These are phyloP conservation scores for Rhynchophorus ferrugineus DNA, from an alignment of 1,140 invertebrate genomes.

Conservation along the genomic window DNA sequence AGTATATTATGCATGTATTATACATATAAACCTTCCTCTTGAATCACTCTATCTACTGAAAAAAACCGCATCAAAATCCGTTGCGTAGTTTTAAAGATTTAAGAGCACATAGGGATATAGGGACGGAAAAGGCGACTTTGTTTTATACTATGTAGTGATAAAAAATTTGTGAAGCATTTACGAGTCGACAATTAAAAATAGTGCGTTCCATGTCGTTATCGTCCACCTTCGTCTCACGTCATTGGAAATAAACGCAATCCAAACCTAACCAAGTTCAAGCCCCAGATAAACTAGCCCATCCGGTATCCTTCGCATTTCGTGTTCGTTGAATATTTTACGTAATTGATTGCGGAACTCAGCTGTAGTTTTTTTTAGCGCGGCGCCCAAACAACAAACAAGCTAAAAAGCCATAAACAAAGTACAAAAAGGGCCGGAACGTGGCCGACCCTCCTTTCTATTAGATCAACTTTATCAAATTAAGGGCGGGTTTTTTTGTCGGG, in stretches of 20 bases:
- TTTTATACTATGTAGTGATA: too few relatives aligned
- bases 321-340: neutral
- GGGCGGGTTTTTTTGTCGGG: constrained; percentile 7
- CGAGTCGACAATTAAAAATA: too few relatives aligned
- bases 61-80: too few relatives aligned
- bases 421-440: constrained; percentile 12
- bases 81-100: too few relatives aligned
- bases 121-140: too few relatives aligned
- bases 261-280: neutral
- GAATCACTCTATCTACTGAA: too few relatives aligned
- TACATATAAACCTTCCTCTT: too few relatives aligned
- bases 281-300: neutral
- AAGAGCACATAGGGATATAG: too few relatives aligned
- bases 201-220: too few relatives aligned
- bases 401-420: neutral
- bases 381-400: neutral
- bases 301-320: neutral
- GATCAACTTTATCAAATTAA: constrained; percentile 22
- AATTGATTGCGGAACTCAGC: neutral
- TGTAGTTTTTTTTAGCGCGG: neutral
- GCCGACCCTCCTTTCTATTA: constrained; percentile 19
- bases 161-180: too few relatives aligned
- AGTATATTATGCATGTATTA: too few relatives aligned
- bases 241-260: neutral
- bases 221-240: too few relatives aligned